Evolutionary conservation across 2,113 vertebrate genomes (phyloP), one percentile per base, ranked within the genome.

Genomic region (Hucho hucho): DNA sequence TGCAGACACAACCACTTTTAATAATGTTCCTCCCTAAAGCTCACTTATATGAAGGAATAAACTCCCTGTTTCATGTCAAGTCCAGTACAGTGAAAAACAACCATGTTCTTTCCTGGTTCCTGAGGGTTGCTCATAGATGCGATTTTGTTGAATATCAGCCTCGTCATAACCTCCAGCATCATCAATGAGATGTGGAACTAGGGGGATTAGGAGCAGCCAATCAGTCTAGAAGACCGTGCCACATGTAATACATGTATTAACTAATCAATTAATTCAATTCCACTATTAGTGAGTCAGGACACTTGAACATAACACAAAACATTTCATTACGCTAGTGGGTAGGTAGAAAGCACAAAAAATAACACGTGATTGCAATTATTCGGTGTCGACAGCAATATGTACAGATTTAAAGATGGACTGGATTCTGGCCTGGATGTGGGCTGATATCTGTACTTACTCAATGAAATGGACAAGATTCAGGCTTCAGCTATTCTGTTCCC

Each of bases 311-410:
- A 20, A 56, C 20, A 18, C 13, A 61, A 61, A 61, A 61, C 58
- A n/a, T 22, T 61, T 61, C 7, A 56, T 79, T 80, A 84, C 85
- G 84, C 87, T 18, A 88, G 83, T 86, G 75, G 80, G 84, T 84
- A 84, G 86, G 81, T 86, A 86, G 79, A 91, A 92, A 92, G 90
- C 90, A 92, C 90, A 91, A 90, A 84, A 5, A 72, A 43, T 1
- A 37, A 37, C 14, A 14, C 85, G 75, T 84, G 85, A 86, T 85
- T 89, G 81, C 84, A 89, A 86, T 85, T 46, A 47, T 69, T 43
- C 9, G 77, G 75, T 87, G 82, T 73, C 82, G 86, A 88, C 86
- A 87, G 86, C 82, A 90, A 89, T 88, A 89, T 88, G 75, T 88
- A 86, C 75, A 86, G 83, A 83, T 79, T 37, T 32, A 80, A 76